A percentile compares a stretch with the other conserved stretches of the same genome.
Evolutionary conservation across 2,113 vertebrate genomes (phyloP).

Genomic region (Oreotrochilus melanogaster): DNA sequence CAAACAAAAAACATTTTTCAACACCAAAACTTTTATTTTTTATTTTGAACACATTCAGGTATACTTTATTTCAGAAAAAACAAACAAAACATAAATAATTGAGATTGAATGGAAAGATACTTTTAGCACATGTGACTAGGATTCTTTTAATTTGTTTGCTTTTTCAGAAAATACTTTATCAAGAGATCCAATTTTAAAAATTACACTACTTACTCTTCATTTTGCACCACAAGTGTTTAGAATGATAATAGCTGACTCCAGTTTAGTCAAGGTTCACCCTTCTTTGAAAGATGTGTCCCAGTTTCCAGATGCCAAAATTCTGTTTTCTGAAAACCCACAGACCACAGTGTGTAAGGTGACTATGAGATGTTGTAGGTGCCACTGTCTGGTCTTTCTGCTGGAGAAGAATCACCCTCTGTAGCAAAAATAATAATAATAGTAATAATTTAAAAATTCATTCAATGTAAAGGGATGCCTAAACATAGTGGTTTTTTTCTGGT

Average conservation of each 20-base stretch:
- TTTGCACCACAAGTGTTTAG: neutral
- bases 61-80: neutral
- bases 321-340: neutral
- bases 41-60: neutral
- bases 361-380: neutral
- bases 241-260: neutral
- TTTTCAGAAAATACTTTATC: neutral
- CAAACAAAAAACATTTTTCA: neutral
- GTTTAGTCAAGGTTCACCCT: neutral
- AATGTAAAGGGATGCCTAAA: neutral
- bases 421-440: neutral
- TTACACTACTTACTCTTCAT: rapidly evolving
- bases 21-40: neutral
- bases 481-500: neutral
- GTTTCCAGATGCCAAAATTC: neutral
- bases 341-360: neutral
- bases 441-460: neutral
- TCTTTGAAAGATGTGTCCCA: neutral
- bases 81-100: neutral
- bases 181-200: neutral
- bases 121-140: neutral
- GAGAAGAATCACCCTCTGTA: neutral
- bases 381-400: neutral
- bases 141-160: neutral
- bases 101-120: neutral